phyloP scores from a whole-genome alignment of 2,113 vertebrate genomes.

The Holacanthus passer region DNA sequence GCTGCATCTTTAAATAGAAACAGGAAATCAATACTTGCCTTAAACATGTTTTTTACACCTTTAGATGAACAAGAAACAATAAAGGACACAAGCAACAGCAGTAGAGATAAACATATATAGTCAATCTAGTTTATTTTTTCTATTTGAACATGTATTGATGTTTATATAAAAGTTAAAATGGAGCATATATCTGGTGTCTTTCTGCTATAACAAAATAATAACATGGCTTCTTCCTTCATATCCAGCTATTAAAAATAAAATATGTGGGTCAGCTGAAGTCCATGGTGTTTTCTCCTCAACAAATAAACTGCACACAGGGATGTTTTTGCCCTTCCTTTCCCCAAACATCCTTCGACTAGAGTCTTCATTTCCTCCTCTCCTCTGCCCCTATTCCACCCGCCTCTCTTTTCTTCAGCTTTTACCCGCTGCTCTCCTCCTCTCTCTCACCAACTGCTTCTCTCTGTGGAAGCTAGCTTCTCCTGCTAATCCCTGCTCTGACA shows the following conservation, averaged over 20 bases:
- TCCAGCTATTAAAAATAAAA: constrained; percentile 17
- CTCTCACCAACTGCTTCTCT: constrained; percentile 51
- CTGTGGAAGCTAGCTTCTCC: constrained; percentile 75
- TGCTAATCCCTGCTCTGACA: constrained; percentile 84
- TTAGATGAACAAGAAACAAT: not conserved
- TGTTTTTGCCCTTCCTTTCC: constrained; percentile 7
- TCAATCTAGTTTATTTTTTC: not conserved
- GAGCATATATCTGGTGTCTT: not conserved
- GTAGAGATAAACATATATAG: not conserved
- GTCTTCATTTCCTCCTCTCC: constrained; percentile 13
- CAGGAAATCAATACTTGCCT: not conserved
- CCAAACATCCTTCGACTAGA: constrained; percentile 4
- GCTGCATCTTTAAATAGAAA: constrained; percentile 35
- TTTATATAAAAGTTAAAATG: not conserved
- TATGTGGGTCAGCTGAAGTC: not conserved
- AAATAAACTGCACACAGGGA: not conserved
- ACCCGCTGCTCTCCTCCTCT: constrained; percentile 27
- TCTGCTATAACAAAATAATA: not conserved
- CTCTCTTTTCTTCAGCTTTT: constrained; percentile 49
- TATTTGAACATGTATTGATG: not conserved
- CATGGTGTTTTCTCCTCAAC: not conserved
- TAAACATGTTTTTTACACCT: not conserved
- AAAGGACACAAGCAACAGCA: not conserved
- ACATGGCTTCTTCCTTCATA: not conserved
- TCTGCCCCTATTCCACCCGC: constrained; percentile 31